These are phyloP conservation scores for Dinoponera quadriceps DNA, from an alignment of 1,140 invertebrate genomes.

Conservation along the genomic window DNA sequence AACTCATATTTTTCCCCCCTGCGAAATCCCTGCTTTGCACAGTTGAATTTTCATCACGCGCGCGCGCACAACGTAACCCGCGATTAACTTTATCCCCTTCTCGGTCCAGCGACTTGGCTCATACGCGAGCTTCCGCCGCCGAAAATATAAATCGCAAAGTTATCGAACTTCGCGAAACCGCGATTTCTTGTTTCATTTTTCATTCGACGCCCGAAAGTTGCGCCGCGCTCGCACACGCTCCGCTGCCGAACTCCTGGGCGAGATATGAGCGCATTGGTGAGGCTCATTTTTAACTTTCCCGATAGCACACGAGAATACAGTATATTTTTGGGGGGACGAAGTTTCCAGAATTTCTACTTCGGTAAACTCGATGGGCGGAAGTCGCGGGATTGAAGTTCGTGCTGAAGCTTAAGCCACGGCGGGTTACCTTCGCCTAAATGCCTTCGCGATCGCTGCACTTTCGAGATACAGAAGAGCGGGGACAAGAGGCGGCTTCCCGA, in stretches of 20 bases:
- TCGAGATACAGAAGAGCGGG: constrained; percentile 10
- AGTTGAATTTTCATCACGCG: neutral
- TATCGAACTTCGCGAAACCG: constrained; percentile 46
- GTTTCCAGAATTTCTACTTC: constrained; percentile 48
- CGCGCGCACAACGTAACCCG: too few species aligned
- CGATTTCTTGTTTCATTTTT: constrained; percentile 51
- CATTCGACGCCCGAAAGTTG: constrained; percentile 43
- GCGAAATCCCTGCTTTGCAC: neutral
- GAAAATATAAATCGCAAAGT: constrained; percentile 55
- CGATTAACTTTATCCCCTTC: constrained; percentile 29
- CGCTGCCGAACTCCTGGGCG: constrained; percentile 1
- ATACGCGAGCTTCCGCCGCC: neutral
- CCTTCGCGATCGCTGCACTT: constrained; percentile 8
- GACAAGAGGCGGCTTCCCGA: neutral
- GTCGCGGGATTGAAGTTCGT: constrained; percentile 52
- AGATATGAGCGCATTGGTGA: neutral
- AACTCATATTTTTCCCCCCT: neutral
- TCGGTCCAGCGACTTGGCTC: neutral
- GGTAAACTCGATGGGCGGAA: constrained; percentile 32
- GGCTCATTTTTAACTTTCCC: constrained; percentile 57
- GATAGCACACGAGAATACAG: constrained; percentile 33
- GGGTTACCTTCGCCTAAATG: constrained; percentile 33
- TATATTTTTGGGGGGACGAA: constrained; percentile 48
- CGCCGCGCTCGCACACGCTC: neutral
- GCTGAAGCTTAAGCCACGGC: constrained; percentile 37